Percentiles rank a stretch among this genome's conserved stretches.
These are phyloP conservation scores for Ornithorhynchus anatinus DNA, from an alignment of 2,113 vertebrate genomes.

Conservation along the genomic window DNA sequence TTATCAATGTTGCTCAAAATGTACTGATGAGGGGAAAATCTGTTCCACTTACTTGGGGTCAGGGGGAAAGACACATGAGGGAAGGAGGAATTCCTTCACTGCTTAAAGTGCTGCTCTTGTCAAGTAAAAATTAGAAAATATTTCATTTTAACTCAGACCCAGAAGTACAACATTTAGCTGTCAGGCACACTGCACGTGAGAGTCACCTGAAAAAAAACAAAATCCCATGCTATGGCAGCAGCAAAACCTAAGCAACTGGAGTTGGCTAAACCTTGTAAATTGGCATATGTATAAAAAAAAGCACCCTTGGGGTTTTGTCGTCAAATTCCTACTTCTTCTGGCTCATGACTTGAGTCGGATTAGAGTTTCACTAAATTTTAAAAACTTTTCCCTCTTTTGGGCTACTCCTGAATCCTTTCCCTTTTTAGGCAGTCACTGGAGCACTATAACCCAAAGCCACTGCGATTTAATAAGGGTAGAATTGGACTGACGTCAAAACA, in stretches of 20 bases:
- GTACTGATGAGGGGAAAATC: no score
- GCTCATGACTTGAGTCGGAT: not conserved
- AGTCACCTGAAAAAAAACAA: not conserved
- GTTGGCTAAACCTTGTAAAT: not conserved
- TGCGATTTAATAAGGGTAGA: not conserved
- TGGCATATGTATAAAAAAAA: not conserved
- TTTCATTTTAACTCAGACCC: constrained; percentile 29
- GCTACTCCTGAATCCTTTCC: not conserved
- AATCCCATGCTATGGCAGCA: not conserved
- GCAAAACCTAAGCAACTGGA: not conserved
- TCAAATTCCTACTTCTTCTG: not conserved
- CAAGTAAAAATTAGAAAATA: constrained; percentile 12
- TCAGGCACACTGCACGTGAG: constrained; percentile 4
- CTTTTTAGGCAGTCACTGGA: not conserved
- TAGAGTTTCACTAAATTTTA: not conserved
- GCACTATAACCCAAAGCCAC: not conserved
- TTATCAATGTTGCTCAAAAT: not conserved
- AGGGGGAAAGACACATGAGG: no score
- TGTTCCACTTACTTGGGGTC: no score
- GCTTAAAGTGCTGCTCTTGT: not conserved
- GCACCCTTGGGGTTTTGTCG: not conserved
- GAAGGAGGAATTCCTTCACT: no score
- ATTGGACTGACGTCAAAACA: not conserved
- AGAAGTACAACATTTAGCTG: constrained; percentile 2
- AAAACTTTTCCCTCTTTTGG: not conserved